Base-by-base conservation (phyloP, 2,888 invertebrate genomes). In the Pogonocherus hispidulus region DNA sequence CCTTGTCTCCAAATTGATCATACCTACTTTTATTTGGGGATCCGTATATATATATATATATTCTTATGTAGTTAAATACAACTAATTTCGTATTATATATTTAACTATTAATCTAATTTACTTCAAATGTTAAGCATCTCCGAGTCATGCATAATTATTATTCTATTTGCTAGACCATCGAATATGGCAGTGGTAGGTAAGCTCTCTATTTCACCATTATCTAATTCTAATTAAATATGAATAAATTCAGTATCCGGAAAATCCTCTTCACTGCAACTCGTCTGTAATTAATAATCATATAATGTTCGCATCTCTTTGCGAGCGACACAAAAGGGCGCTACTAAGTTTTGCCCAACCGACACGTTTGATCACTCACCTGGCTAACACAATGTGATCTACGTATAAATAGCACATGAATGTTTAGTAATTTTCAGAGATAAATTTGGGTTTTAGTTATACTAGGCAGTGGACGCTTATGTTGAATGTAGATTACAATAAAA, bases 341-440 rank as follows among this genome's bases (percentile, higher is more conserved):
- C 27, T 32, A 54, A 41, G 44, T 64, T n/a, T n/a, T 67, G 51
- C 62, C 55, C 65, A 70, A 63, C 70, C 65, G 32, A 47, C 54
- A 62, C 59, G 64, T 65, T 69, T 71, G 71, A 71, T 71, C 71
- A 35, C 59, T 68, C 71, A 68, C 54, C 66, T 68, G 71, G 32
- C 41, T 63, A 71, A 71, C 54, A 52, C 22, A 32, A 32, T 11
- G 44, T 52, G 49, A 57, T 66, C 54, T 62, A 46, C 51, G 52
- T 64, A 54, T 68, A 71, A 65, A 65, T 44, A 54, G 47, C 44
- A 60, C 49, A 20, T 62, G 47, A 44, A 27, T 44, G 35, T 59
- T 49, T 59, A 59, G 19, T 47, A 59, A 18, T 11, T 32, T 47
- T 49, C 32, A 35, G 32, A 35, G 9, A 16, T 47, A 46, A 59